Percentiles rank a stretch among this genome's conserved stretches.
These are phyloP conservation scores for Epizoanthus rinbou DNA, from an alignment of 92 coral and sea anemone species.

Conservation along the genomic window DNA sequence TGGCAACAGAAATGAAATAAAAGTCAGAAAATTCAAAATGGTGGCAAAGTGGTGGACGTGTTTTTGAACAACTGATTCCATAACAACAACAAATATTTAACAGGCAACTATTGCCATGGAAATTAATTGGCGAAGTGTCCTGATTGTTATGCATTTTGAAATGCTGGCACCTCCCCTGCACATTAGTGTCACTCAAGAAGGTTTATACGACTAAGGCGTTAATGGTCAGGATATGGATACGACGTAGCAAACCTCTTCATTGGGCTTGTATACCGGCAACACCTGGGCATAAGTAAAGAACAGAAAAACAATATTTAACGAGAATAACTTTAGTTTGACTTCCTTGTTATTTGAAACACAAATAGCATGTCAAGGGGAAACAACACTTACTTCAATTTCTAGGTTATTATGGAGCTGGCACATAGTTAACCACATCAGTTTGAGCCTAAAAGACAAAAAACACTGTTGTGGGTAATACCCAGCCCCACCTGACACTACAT, in stretches of 20 bases:
- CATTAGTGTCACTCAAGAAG: background rate
- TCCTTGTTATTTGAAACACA: background rate
- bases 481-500: too few relatives aligned
- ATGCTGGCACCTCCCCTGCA: too few relatives aligned
- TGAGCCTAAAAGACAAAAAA: conserved; percentile 44
- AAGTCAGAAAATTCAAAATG: too few relatives aligned
- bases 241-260: conserved; percentile 44
- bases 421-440: conserved; percentile 69
- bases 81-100: too few relatives aligned
- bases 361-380: background rate
- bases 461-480: too few relatives aligned
- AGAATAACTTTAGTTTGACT: background rate
- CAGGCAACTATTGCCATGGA: too few relatives aligned
- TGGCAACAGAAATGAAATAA: too few relatives aligned
- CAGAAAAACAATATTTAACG: background rate
- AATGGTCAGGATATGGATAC: background rate
- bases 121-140: too few relatives aligned
- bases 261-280: conserved; percentile 72
- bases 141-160: too few relatives aligned
- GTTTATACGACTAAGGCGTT: background rate
- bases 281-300: conserved; percentile 35
- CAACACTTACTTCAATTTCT: conserved; percentile 68
- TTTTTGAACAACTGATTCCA: too few relatives aligned
- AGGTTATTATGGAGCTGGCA: conserved; percentile 69
- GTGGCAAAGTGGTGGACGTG: too few relatives aligned